These are phyloP conservation scores for Agelas oroides DNA, from an alignment of 37 sponge, comb jelly and placozoan genomes.

Conservation along the genomic window DNA sequence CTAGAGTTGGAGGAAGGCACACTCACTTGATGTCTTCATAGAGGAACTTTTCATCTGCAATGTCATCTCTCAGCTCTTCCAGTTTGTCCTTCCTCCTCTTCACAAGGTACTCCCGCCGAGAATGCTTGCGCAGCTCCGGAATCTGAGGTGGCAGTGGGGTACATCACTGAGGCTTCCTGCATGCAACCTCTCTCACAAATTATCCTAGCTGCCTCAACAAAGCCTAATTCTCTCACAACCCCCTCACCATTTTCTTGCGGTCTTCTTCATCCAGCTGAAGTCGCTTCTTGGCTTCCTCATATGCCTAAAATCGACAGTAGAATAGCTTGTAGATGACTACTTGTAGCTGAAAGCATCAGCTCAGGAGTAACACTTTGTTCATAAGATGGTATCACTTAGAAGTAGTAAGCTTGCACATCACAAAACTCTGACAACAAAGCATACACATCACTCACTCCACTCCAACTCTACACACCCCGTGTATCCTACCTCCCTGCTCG, in stretches of 20 bases:
- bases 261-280: constrained; percentile 82
- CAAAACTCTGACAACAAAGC: no score
- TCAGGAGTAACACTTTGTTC: no score
- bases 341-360: background rate
- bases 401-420: no score
- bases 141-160: constrained; percentile 39
- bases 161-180: no score
- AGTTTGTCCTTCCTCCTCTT: constrained; percentile 90
- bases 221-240: no score
- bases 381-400: no score
- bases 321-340: background rate
- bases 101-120: constrained; percentile 83
- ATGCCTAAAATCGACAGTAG: constrained; percentile 45
- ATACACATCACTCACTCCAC: no score
- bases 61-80: constrained; percentile 91
- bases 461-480: no score
- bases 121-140: constrained; percentile 88
- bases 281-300: constrained; percentile 84
- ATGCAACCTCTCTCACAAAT: background rate
- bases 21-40: constrained; percentile 71
- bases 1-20: no score
- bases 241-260: constrained; percentile 60
- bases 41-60: constrained; percentile 91
- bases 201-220: no score
- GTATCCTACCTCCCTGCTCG: no score